Percentiles rank a stretch among this genome's conserved stretches.
phyloP scores from a whole-genome alignment of 2,797 vertebrate genomes.

The Crocodylus rhombifer region DNA sequence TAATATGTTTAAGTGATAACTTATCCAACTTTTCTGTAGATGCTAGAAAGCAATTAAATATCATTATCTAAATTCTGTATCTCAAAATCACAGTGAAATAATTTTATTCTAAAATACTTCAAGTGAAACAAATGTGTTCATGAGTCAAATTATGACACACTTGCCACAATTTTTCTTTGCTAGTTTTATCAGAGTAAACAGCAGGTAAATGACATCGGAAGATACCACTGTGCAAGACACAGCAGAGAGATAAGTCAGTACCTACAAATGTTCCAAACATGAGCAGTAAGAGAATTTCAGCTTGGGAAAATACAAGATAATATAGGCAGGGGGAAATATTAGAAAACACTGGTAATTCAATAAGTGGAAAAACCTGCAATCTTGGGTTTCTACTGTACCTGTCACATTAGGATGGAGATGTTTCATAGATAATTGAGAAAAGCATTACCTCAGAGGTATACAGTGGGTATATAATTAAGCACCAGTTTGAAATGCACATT shows the following conservation, averaged over 20 bases:
- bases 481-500: accelerated
- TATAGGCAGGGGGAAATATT: neutral
- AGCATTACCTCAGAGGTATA: neutral
- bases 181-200: neutral
- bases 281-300: neutral
- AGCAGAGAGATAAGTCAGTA: neutral
- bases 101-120: neutral
- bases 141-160: neutral
- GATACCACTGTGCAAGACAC: neutral
- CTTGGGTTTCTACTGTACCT: neutral
- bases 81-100: neutral
- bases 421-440: neutral
- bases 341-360: neutral
- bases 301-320: neutral
- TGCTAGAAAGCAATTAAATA: neutral
- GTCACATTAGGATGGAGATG: neutral
- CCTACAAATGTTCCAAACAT: neutral
- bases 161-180: neutral
- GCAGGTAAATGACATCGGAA: neutral
- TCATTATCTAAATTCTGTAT: neutral
- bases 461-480: accelerated
- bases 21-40: neutral
- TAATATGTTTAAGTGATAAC: neutral
- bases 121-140: neutral
- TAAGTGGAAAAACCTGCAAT: neutral